These are phyloP conservation scores for Chrysotoxum bicinctum DNA, from an alignment of 2,888 invertebrate species.

Conservation along the genomic window DNA sequence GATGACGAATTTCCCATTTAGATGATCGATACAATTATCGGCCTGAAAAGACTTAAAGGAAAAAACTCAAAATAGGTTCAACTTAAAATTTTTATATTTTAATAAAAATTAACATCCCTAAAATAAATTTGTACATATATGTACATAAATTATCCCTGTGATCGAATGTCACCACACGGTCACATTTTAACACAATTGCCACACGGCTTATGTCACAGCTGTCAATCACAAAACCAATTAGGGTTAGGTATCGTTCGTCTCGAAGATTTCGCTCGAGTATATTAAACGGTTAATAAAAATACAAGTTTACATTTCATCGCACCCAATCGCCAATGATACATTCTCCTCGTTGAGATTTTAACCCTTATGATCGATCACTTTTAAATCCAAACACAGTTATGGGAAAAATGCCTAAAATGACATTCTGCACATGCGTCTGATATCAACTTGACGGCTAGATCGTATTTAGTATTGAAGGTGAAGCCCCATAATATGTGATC, in stretches of 20 bases:
- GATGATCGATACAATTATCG: too few relatives aligned
- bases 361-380: slow-evolving; percentile 12
- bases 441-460: slow-evolving; percentile 25
- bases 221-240: slow-evolving; percentile 51
- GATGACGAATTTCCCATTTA: too few relatives aligned
- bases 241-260: slow-evolving; percentile 23
- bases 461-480: background rate
- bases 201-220: slow-evolving; percentile 51
- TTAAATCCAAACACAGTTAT: slow-evolving; percentile 35
- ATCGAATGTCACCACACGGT: background rate
- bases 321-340: background rate
- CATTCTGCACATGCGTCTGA: slow-evolving; percentile 57
- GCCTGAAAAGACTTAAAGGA: too few relatives aligned
- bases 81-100: too few relatives aligned
- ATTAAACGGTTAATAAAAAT: too few relatives aligned
- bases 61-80: too few relatives aligned
- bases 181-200: background rate
- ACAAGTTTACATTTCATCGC: slow-evolving; percentile 7
- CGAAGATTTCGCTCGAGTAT: too few relatives aligned
- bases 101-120: background rate
- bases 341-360: slow-evolving; percentile 18
- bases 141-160: too few relatives aligned
- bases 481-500: slow-evolving; percentile 49
- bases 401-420: slow-evolving; percentile 54
- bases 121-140: too few relatives aligned